phyloP scores from a whole-genome alignment of 2,113 vertebrate species.

The Ceyx melanurus region DNA sequence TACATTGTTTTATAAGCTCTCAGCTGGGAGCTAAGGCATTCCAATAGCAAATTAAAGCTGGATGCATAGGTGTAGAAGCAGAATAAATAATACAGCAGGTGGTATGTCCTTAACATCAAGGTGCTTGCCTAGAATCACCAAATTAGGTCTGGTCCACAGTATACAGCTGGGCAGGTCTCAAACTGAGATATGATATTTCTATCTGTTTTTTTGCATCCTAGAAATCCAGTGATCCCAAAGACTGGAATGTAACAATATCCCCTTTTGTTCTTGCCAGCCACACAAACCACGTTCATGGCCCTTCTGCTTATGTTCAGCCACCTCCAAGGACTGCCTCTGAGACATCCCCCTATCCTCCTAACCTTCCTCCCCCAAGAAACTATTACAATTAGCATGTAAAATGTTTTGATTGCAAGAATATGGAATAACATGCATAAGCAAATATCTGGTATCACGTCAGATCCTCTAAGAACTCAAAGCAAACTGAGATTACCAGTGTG shows the following conservation, averaged over 20 bases:
- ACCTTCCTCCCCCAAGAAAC: not conserved
- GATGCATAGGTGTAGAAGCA: slow-evolving; percentile 18
- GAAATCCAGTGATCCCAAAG: not conserved
- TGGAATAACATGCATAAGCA: not conserved
- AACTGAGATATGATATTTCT: not conserved
- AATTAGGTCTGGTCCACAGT: not conserved
- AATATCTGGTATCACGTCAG: not conserved
- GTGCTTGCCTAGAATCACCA: not conserved
- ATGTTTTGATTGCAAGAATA: not conserved
- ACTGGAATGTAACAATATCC: not conserved
- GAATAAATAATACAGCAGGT: slow-evolving; percentile 51
- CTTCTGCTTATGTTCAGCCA: not conserved
- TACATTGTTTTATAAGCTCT: slow-evolving; percentile 17
- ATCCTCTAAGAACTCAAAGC: not conserved
- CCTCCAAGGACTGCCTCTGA: not conserved
- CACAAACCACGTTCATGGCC: not conserved
- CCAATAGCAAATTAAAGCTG: slow-evolving; percentile 47
- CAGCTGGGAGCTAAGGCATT: slow-evolving; percentile 38
- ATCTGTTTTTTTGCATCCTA: not conserved
- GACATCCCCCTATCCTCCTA: not conserved
- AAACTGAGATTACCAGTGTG: not conserved
- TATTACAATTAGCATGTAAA: not conserved
- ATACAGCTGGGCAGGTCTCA: not conserved
- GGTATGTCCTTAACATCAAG: slow-evolving; percentile 20
- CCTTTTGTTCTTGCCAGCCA: not conserved